phyloP scores from a whole-genome alignment of 2,113 vertebrate species.

The Galeopterus variegatus region DNA sequence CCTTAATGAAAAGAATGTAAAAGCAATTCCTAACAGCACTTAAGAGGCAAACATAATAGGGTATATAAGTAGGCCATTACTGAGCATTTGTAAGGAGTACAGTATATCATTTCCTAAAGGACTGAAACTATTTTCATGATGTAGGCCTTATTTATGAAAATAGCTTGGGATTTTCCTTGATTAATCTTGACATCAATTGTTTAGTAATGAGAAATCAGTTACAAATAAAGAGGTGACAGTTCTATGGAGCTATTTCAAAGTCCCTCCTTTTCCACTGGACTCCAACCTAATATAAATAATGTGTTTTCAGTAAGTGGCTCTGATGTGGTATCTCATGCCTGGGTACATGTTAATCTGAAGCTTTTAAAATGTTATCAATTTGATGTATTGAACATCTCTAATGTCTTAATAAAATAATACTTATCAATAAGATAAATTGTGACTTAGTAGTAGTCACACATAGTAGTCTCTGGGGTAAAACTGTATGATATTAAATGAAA shows the following conservation, averaged over 20 bases:
- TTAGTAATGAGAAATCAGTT: conserved; percentile 67
- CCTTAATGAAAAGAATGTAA: conserved; percentile 77
- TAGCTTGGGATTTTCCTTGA: conserved; percentile 66
- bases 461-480: background rate
- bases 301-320: background rate
- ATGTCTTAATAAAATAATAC: background rate
- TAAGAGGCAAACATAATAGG: conserved; percentile 71
- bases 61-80: conserved; percentile 75
- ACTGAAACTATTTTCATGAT: background rate
- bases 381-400: background rate
- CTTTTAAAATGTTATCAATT: conserved; percentile 21
- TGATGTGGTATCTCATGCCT: background rate
- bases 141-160: conserved; percentile 69
- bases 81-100: conserved; percentile 25
- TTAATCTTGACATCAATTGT: conserved; percentile 69
- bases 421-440: background rate
- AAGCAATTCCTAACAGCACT: conserved; percentile 75
- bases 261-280: background rate
- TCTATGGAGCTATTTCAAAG: conserved; percentile 24
- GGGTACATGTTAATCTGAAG: background rate
- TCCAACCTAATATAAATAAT: background rate
- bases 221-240: conserved; percentile 70
- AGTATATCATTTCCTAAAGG: conserved; percentile 63
- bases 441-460: background rate
- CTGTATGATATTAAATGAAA: background rate